These are phyloP conservation scores for Hypselothyrea guttata DNA, from an alignment of 2,888 invertebrate species.

Conservation along the genomic window DNA sequence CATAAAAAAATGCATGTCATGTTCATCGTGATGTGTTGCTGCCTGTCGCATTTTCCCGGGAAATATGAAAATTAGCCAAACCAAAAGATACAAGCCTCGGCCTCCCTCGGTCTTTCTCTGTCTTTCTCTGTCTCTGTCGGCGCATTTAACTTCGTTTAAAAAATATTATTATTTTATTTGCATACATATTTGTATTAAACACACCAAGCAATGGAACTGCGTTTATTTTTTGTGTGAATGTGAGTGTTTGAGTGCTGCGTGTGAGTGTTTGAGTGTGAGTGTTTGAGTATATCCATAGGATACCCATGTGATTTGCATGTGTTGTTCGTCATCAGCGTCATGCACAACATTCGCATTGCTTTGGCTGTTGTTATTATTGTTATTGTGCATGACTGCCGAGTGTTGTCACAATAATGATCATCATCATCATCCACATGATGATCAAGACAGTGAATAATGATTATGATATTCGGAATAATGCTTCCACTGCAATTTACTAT, in stretches of 20 bases:
- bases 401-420: conserved; percentile 40
- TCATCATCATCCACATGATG: not conserved
- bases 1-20: conserved; percentile 74
- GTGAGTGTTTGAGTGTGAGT: conserved; percentile 7
- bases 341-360: conserved; percentile 50
- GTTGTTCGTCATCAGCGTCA: conserved; percentile 66
- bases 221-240: conserved; percentile 35
- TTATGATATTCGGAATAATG: conserved; percentile 65
- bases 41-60: conserved; percentile 62
- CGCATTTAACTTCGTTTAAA: conserved; percentile 43
- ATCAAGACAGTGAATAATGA: conserved; percentile 38
- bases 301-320: conserved; percentile 74
- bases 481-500: conserved; percentile 75
- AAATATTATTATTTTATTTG: conserved; percentile 71
- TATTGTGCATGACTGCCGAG: conserved; percentile 31
- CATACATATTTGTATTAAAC: conserved; percentile 69
- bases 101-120: not conserved
- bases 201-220: conserved; percentile 45
- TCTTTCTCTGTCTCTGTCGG: not conserved
- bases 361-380: conserved; percentile 17
- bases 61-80: conserved; percentile 79
- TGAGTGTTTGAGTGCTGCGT: conserved; percentile 2
- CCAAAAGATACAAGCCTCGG: conserved; percentile 27
- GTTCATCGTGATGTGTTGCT: conserved; percentile 46
- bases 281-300: conserved; percentile 43